Evolutionary conservation across 2,113 vertebrate species (phyloP).

Genomic region (Tragelaphus strepsiceros): DNA sequence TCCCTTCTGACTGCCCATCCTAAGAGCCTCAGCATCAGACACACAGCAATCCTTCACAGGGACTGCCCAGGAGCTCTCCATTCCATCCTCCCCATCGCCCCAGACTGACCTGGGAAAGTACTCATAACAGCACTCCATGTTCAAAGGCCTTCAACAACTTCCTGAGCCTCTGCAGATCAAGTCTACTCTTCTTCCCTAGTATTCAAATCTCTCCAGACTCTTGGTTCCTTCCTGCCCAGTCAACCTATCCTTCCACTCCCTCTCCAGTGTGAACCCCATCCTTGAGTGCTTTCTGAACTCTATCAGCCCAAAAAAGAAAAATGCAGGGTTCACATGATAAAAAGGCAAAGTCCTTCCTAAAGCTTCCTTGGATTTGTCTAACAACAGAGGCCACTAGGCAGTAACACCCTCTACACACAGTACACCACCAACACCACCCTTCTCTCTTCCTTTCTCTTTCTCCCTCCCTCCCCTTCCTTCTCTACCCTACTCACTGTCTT

Average conservation of each 20-base stretch:
- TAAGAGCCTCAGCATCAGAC: neutral
- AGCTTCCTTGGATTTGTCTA: neutral
- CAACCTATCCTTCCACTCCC: neutral
- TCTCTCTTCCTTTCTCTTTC: neutral
- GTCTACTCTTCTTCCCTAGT: neutral
- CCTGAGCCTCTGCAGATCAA: neutral
- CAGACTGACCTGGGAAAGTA: neutral
- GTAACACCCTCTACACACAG: neutral
- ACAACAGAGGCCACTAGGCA: neutral
- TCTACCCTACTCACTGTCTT: neutral
- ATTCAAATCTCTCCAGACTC: neutral
- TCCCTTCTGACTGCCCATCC: neutral
- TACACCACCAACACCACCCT: neutral
- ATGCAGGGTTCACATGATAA: neutral
- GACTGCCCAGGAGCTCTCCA: neutral
- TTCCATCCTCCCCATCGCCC: neutral
- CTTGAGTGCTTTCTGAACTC: neutral
- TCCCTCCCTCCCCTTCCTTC: neutral
- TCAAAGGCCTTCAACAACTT: neutral
- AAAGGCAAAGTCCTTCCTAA: neutral
- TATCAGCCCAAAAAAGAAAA: neutral
- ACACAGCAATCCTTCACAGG: neutral
- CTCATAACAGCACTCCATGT: neutral
- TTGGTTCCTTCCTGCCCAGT: neutral
- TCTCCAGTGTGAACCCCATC: neutral